Evolutionary conservation across 1,140 invertebrate genomes (phyloP), one percentile per base, ranked within the genome.

Genomic region (Calycopis cecrops): DNA sequence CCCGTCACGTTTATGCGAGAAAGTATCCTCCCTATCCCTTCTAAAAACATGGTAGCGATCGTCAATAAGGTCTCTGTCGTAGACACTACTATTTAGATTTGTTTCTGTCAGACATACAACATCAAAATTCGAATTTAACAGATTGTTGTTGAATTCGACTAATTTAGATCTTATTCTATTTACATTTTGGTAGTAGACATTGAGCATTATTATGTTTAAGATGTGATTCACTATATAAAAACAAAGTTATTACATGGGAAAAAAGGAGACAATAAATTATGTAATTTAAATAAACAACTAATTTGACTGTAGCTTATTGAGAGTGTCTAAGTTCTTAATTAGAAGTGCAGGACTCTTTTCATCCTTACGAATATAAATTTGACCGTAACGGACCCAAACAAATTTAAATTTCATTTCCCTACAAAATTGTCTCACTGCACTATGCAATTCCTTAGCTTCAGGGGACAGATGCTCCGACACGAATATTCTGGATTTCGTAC

Each of bases 41-140:
- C 63, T 35, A 44, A 57, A 59, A 8, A 65, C 34, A 47, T 37
- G 49, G n/a, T 47, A 65, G 10, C 57, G 48, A 12, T 1, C n/a
- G 34, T 59, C 57, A 35, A 59, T 16, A 10, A 65, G 4, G 59
- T 65, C 63, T 12, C 21, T 9, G 21, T 60, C 58, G 33, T 44
- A 58, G 0, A 65, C 59, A 35, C 52, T 52, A 9, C 9, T 28
- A 53, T 60, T 59, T 1, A 65, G 33, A 18, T 60, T 60, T 3
- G 55, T 65, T 57, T 65, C 59, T 11, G 63, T 61, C 0, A 65
- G 9, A 21, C 57, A 57, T 18, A 60, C 42, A 11, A 63, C 47
- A 51, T 63, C 62, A 35, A 49, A 63, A 28, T 57, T 55, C 14
- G n/a, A 11, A 14, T 40, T 40, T 4, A 59, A 6, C 4, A 49